Conservation (phyloP, 2,888 invertebrate genomes). For the Prenolepis imparis region DNA sequence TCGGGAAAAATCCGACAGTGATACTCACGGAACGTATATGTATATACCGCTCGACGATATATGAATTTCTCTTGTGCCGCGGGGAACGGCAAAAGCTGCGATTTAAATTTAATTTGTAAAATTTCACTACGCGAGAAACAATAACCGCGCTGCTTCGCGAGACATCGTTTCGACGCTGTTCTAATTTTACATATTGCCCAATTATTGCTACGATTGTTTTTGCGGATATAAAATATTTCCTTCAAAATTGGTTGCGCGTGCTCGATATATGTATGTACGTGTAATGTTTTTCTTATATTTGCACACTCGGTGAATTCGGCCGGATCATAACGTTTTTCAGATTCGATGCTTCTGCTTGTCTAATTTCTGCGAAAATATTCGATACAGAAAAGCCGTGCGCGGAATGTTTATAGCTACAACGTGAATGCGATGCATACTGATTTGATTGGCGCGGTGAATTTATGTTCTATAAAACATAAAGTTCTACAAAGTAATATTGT, state of each 20-base stretch:
- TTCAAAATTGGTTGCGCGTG: not conserved
- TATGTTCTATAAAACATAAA: not conserved
- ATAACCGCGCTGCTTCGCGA: constrained; percentile 12
- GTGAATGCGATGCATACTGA: constrained; percentile 30
- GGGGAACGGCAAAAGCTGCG: constrained; percentile 42
- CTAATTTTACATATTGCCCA: constrained; percentile 34
- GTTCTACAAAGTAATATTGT: not conserved
- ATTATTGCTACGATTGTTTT: constrained; percentile 36
- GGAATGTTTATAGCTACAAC: constrained; percentile 33
- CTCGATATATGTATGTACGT: not conserved
- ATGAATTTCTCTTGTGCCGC: constrained; percentile 36
- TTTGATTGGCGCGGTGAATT: constrained; percentile 25
- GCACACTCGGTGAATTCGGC: not conserved
- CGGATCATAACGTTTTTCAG: constrained; percentile 5
- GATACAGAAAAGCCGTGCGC: not conserved
- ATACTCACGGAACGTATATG: not conserved
- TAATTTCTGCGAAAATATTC: constrained; percentile 47
- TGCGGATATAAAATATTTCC: constrained; percentile 19
- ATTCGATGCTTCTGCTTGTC: constrained; percentile 29
- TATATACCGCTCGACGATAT: constrained; percentile 13
- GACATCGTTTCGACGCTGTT: constrained; percentile 1
- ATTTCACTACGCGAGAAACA: constrained; percentile 26
- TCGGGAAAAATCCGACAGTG: constrained; percentile 26
- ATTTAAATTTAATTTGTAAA: constrained; percentile 54
- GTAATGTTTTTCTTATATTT: constrained; percentile 26